These are phyloP conservation scores for Mormyrus proboscirostris DNA, from an alignment of 2,797 vertebrate genomes.

Conservation along the genomic window DNA sequence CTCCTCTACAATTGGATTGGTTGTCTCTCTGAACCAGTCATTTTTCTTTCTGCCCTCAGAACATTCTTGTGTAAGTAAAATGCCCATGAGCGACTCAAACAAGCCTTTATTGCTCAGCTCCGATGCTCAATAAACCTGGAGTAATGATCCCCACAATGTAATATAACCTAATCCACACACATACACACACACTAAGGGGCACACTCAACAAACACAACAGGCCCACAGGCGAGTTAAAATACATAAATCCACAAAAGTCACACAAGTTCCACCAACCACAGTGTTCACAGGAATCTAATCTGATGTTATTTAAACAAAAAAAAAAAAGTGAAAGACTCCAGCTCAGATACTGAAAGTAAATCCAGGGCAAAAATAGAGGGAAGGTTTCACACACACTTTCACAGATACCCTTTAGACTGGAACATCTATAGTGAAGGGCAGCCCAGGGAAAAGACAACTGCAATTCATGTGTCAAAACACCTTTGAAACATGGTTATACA, in stretches of 20 bases:
- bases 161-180: neutral
- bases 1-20: too few relatives aligned
- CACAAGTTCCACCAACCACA: neutral
- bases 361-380: neutral
- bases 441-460: neutral
- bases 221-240: neutral
- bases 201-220: constrained; percentile 9
- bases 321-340: neutral
- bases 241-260: neutral
- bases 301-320: neutral
- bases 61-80: too few relatives aligned
- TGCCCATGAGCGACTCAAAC: too few relatives aligned
- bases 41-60: too few relatives aligned
- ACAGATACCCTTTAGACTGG: neutral
- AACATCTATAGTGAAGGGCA: neutral
- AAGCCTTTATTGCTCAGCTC: neutral
- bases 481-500: neutral
- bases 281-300: neutral
- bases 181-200: neutral
- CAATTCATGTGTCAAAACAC: neutral
- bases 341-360: neutral
- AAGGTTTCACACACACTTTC: neutral
- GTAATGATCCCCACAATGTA: neutral
- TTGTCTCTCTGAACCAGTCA: too few relatives aligned
- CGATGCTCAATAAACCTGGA: neutral